phyloP scores from a whole-genome alignment of 2,888 invertebrate genomes.

The Ophion ellenae region DNA sequence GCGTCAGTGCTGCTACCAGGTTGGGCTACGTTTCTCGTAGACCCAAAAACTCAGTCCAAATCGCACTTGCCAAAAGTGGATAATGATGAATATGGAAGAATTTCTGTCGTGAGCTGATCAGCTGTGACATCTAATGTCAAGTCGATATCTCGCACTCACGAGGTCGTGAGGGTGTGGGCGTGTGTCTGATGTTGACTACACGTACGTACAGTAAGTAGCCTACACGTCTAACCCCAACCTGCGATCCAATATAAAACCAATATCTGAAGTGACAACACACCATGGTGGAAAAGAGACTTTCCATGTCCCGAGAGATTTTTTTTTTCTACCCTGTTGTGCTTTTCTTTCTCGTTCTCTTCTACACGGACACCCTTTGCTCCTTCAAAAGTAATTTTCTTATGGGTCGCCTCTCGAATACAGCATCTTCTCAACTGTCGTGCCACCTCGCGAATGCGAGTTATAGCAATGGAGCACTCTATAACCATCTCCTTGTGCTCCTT shows the following conservation, averaged over 20 bases:
- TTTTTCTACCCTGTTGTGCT: constrained; percentile 39
- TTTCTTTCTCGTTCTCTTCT: constrained; percentile 44
- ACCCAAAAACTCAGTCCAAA: neutral
- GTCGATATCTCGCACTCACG: no score
- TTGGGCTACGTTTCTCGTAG: neutral
- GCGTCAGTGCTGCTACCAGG: constrained; percentile 8
- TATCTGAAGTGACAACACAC: constrained; percentile 73
- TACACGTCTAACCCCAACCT: constrained; percentile 22
- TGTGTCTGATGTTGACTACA: no score
- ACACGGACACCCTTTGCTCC: constrained; percentile 64
- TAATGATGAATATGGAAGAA: no score
- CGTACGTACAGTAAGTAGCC: constrained; percentile 10
- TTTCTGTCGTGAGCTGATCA: no score
- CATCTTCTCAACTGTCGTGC: constrained; percentile 59
- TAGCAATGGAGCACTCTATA: constrained; percentile 54
- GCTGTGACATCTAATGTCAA: neutral
- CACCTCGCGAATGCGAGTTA: constrained; percentile 64
- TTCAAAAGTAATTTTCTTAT: constrained; percentile 77
- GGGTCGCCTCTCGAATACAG: constrained; percentile 67
- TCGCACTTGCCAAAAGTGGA: neutral
- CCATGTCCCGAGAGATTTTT: constrained; percentile 52
- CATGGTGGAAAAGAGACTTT: constrained; percentile 39
- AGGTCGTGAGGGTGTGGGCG: no score
- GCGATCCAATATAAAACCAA: constrained; percentile 77
- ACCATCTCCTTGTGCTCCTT: constrained; percentile 26